Percentiles rank a stretch among this genome's conserved stretches.
phyloP scores from a whole-genome alignment of 2,888 invertebrate species.

The Aspidiotus destructor region DNA sequence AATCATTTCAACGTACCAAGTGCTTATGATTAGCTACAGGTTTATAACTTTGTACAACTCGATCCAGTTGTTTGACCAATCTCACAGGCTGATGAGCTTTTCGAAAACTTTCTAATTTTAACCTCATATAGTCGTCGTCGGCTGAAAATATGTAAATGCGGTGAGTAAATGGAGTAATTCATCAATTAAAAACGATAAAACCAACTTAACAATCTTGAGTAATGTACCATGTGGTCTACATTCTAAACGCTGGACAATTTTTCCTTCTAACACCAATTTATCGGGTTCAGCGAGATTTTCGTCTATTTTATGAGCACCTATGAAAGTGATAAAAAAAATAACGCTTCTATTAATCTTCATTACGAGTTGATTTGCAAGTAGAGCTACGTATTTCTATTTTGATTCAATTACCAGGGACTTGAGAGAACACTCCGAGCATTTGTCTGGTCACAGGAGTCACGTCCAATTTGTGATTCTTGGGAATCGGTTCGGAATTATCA shows the following conservation, averaged over 20 bases:
- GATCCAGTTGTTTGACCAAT: constrained; percentile 75
- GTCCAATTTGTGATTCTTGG: constrained; percentile 83
- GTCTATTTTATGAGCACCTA: constrained; percentile 42
- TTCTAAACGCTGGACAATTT: constrained; percentile 91
- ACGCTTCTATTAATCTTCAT: too few relatives aligned
- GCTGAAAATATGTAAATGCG: constrained; percentile 41
- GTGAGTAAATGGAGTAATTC: too few relatives aligned
- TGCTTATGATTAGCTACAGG: constrained; percentile 86
- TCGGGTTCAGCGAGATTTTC: constrained; percentile 65
- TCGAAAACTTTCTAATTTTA: constrained; percentile 77
- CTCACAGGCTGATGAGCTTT: constrained; percentile 78
- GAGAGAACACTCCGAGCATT: constrained; percentile 85
- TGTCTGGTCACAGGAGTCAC: constrained; percentile 85
- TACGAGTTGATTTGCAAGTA: too few relatives aligned
- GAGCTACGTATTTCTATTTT: too few relatives aligned
- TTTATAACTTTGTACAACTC: constrained; percentile 81
- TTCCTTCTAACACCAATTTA: constrained; percentile 81
- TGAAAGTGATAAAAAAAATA: too few relatives aligned
- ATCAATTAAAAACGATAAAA: too few relatives aligned
- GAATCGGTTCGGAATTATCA: constrained; percentile 67
- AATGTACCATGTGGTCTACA: constrained; percentile 53
- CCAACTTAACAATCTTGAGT: background rate
- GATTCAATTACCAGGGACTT: constrained; percentile 51
- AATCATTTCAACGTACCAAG: constrained; percentile 56
- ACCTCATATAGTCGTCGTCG: constrained; percentile 78